A percentile compares a stretch with the other conserved stretches of the same genome.
These are phyloP conservation scores for Pogonognathellus flavescens DNA, from an alignment of 1,140 invertebrate genomes.

Conservation along the genomic window DNA sequence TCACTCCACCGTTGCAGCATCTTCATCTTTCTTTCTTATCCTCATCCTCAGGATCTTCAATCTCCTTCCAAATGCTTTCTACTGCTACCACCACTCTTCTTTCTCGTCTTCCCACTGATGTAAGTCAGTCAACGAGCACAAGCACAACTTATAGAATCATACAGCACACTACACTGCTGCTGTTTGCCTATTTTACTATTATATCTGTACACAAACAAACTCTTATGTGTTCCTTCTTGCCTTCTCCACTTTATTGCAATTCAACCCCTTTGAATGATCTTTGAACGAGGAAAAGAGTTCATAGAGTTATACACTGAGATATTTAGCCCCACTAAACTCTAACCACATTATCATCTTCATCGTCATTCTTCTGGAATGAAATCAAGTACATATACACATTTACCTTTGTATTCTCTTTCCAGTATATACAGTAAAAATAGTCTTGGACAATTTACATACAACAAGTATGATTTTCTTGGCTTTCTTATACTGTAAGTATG, in stretches of 20 bases:
- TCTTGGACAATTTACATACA: no score
- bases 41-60: conserved; percentile 38
- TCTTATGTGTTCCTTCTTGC: background rate
- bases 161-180: no score
- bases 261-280: conserved; percentile 11
- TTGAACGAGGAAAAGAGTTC: conserved; percentile 16
- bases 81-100: background rate
- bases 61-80: conserved; percentile 44
- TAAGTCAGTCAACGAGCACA: background rate
- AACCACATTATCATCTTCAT: conserved; percentile 43
- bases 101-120: background rate
- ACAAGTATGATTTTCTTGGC: background rate
- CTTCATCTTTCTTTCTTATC: conserved; percentile 49
- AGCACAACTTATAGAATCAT: no score
- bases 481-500: background rate
- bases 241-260: conserved; percentile 14
- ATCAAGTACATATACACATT: background rate
- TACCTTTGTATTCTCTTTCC: background rate
- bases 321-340: conserved; percentile 41
- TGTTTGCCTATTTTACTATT: no score
- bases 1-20: conserved; percentile 2
- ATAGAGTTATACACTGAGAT: background rate
- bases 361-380: conserved; percentile 21
- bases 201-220: background rate
- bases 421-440: no score